These are phyloP conservation scores for Chionomys nivalis DNA, from an alignment of 2,113 vertebrate species.

Conservation along the genomic window DNA sequence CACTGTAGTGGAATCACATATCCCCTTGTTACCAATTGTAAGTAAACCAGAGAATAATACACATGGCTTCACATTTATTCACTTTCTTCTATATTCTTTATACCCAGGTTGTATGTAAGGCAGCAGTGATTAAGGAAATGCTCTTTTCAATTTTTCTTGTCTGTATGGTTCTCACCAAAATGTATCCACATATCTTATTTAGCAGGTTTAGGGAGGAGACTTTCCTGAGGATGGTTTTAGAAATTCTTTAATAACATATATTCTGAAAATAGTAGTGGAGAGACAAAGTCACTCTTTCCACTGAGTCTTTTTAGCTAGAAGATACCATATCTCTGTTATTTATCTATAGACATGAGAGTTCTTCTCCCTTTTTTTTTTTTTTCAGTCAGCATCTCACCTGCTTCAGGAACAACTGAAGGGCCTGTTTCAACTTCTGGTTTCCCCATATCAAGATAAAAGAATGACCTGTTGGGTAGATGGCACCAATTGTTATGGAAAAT, in stretches of 20 bases:
- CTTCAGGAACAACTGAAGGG: background rate
- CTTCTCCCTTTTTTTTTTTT: background rate
- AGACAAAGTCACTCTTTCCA: background rate
- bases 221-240: background rate
- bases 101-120: background rate
- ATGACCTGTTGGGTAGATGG: background rate
- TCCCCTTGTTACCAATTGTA: background rate
- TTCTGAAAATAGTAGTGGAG: background rate
- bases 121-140: background rate
- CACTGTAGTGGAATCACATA: background rate
- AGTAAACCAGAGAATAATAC: background rate
- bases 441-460: constrained; percentile 60
- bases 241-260: background rate
- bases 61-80: background rate
- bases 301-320: background rate
- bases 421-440: constrained; percentile 54
- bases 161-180: background rate
- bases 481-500: background rate
- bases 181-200: background rate
- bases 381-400: background rate
- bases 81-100: background rate
- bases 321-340: background rate
- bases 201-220: background rate
- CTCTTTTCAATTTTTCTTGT: background rate
- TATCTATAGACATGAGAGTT: background rate